Evolutionary conservation across 2,888 invertebrate genomes (phyloP).

Genomic region (Xylocampa areola): DNA sequence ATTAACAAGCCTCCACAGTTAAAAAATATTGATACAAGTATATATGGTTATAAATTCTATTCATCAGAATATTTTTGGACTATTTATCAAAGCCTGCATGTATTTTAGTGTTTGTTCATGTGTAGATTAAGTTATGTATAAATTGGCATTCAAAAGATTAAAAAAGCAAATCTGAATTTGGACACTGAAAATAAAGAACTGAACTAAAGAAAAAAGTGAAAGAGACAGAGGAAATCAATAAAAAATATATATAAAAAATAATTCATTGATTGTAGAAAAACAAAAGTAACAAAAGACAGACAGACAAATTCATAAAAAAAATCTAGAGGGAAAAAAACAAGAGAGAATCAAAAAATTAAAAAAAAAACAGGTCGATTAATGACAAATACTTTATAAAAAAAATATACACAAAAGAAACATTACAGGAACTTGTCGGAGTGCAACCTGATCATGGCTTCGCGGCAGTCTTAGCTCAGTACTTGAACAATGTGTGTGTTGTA

Average conservation of each 20-base stretch:
- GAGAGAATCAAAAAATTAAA: not conserved
- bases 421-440: conserved; percentile 17
- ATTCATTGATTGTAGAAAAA: too few species aligned
- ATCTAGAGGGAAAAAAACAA: conserved; percentile 7
- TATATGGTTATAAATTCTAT: too few species aligned
- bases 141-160: conserved; percentile 37
- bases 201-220: conserved; percentile 26
- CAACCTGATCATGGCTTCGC: conserved; percentile 34
- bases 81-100: conserved; percentile 54
- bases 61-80: conserved; percentile 25
- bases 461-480: conserved; percentile 34
- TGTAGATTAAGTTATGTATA: conserved; percentile 42
- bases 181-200: conserved; percentile 22
- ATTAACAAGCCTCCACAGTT: too few species aligned
- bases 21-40: too few species aligned
- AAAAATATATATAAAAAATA: too few species aligned
- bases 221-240: too few species aligned
- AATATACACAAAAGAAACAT: conserved; percentile 38
- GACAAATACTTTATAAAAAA: conserved; percentile 16
- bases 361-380: not conserved
- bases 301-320: conserved; percentile 32
- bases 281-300: too few species aligned
- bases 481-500: conserved; percentile 76
- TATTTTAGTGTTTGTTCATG: conserved; percentile 25
- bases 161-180: conserved; percentile 16